Evolutionary conservation across 2,888 invertebrate species (phyloP).

Genomic region (Merodon equestris): DNA sequence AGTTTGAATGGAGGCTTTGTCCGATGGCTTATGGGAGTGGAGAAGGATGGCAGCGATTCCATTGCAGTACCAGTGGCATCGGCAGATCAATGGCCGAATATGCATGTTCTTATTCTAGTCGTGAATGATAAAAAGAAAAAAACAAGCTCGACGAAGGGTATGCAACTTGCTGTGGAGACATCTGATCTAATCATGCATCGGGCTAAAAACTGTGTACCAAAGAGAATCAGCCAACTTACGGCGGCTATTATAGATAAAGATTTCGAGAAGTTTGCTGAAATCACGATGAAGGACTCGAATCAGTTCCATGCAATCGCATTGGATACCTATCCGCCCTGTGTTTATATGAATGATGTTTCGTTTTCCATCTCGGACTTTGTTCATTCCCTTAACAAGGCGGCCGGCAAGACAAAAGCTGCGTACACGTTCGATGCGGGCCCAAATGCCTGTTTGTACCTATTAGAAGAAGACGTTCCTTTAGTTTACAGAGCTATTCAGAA

Average conservation of each 20-base stretch:
- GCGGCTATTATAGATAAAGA: conserved; percentile 83
- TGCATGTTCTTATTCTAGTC: conserved; percentile 93
- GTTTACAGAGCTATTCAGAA: conserved; percentile 85
- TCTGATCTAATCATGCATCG: conserved; percentile 90
- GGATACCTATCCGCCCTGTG: conserved; percentile 95
- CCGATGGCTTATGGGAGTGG: conserved; percentile 89
- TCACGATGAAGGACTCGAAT: conserved; percentile 98
- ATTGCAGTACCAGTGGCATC: conserved; percentile 87
- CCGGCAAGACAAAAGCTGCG: conserved; percentile 86
- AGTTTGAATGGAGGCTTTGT: conserved; percentile 97
- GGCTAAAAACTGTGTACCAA: conserved; percentile 85
- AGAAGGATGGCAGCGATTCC: conserved; percentile 86
- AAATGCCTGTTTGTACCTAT: conserved; percentile 93
- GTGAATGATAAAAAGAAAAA: conserved; percentile 91
- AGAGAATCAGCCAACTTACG: conserved; percentile 80
- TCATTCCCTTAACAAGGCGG: conserved; percentile 88
- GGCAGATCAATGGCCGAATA: conserved; percentile 91
- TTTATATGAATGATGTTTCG: conserved; percentile 95
- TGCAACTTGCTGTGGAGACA: conserved; percentile 89
- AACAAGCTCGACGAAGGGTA: conserved; percentile 92
- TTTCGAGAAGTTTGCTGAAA: conserved; percentile 91
- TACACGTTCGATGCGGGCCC: conserved; percentile 99
- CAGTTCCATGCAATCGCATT: conserved; percentile 96
- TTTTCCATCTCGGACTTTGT: conserved; percentile 88
- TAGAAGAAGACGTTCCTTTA: conserved; percentile 86